Base-by-base conservation (phyloP, 2,888 invertebrate species). In the Dicranocentrus wangi region DNA sequence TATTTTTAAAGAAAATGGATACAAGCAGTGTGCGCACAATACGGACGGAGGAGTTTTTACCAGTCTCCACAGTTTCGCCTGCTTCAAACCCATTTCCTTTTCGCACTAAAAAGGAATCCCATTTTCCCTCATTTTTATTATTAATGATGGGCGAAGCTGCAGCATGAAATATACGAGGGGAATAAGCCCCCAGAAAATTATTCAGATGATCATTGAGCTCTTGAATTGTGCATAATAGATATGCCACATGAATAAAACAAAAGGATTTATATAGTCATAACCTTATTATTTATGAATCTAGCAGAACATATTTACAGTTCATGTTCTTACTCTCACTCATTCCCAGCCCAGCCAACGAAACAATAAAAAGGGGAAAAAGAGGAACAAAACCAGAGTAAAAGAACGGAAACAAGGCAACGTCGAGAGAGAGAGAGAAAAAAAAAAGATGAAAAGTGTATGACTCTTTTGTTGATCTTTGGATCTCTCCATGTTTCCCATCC, bases 161-260 rank as follows among this genome's bases (percentile, higher is more conserved):
- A 32, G 10, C 32, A 32, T 32, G 3, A 32, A 7, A 32, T 32
- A 32, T 10, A 32, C 32, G 3, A 32, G 10, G 5, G 5, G 32
- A 32, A 32, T 21, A 43, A 21, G 21, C 65, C 7, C 19, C 39
- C 15, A 5, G 23, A 19, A 65, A 65, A 15, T 42, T 42, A 21
- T 47, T 66, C 23, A 66, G 43, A 51, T 66, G 51, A 47, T 68
- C 68, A 68, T 68, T 47, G 43, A 68, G 28, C 51, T n/a, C 47
- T 3, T 32, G 32, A 32, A 32, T 32, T 10, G n/a, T 70, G 39
- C 70, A 70, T 70, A 55, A 58, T 53, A 19, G 51, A 53, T 68
- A n/a, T 19, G 25, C 60, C 7, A 17, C 27, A 71, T 71, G 71
- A 71, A 71, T 71, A 71, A 71, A 71, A 71, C 60, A 71, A 71